phyloP scores from a whole-genome alignment of 1,140 invertebrate species.

The Magallana gigas region DNA sequence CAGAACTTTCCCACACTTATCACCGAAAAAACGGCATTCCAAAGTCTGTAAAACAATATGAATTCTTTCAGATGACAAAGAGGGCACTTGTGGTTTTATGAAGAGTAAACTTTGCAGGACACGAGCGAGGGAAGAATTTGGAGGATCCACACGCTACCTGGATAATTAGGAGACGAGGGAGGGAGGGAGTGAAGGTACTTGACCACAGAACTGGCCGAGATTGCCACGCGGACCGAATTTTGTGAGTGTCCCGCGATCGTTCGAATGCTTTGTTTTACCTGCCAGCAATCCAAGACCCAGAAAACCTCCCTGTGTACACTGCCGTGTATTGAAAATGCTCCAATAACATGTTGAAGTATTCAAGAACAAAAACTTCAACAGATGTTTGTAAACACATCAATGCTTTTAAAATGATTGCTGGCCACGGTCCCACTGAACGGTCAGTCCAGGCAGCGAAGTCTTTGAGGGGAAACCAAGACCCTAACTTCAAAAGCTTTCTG shows the following conservation, averaged over 20 bases:
- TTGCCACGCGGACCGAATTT: too few relatives aligned
- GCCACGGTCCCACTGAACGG: not conserved
- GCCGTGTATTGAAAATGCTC: not conserved
- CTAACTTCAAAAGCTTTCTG: not conserved
- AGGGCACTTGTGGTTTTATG: conserved; percentile 12
- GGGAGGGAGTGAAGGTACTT: not conserved
- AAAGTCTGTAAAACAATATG: conserved; percentile 11
- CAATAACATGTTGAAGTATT: not conserved
- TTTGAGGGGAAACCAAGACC: not conserved
- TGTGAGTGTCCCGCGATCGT: too few relatives aligned
- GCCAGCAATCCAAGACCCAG: not conserved
- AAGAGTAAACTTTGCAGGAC: not conserved
- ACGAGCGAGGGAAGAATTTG: not conserved
- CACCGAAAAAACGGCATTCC: not conserved
- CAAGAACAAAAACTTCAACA: not conserved
- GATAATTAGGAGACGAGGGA: not conserved
- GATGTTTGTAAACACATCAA: conserved; percentile 12
- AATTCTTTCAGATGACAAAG: not conserved
- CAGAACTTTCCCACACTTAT: conserved; percentile 18
- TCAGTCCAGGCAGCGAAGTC: not conserved
- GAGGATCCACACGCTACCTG: conserved; percentile 2
- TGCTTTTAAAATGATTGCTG: conserved; percentile 8
- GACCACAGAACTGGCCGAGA: not conserved
- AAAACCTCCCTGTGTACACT: not conserved
- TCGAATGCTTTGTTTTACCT: too few relatives aligned